Evolutionary conservation across 2,797 vertebrate genomes (phyloP).

Genomic region (Myotis vivesi): DNA sequence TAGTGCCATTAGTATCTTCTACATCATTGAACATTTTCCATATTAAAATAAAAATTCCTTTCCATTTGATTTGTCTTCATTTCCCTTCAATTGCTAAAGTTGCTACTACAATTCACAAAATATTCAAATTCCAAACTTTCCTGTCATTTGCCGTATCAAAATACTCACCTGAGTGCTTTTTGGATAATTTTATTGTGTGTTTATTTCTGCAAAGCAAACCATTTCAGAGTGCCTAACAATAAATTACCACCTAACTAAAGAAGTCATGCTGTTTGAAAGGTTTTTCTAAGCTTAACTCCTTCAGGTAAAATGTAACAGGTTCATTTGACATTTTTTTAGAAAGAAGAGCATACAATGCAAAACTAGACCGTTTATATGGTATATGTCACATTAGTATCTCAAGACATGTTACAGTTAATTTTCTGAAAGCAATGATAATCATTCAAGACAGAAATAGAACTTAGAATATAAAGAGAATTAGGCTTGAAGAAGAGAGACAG

Average conservation of each 20-base stretch:
- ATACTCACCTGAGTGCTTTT: conserved; percentile 70
- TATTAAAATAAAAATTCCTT: conserved; percentile 65
- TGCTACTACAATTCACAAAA: conserved; percentile 54
- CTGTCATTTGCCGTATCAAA: conserved; percentile 71
- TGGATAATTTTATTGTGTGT: conserved; percentile 60
- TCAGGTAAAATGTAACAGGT: conserved; percentile 55
- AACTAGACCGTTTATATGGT: conserved; percentile 27
- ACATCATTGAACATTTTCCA: conserved; percentile 65
- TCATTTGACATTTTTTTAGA: conserved; percentile 57
- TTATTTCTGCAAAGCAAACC: conserved; percentile 69
- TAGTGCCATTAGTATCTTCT: conserved; percentile 60
- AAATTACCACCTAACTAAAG: conserved; percentile 75
- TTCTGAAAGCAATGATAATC: conserved; percentile 39
- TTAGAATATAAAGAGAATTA: conserved; percentile 47
- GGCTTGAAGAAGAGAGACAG: conserved; percentile 42
- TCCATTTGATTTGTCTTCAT: conserved; percentile 68
- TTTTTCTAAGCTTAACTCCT: conserved; percentile 48
- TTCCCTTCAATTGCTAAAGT: conserved; percentile 40
- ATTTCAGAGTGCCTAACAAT: conserved; percentile 72
- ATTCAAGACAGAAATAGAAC: conserved; percentile 25
- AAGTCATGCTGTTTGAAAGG: conserved; percentile 65
- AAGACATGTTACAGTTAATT: background rate
- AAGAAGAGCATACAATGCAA: background rate
- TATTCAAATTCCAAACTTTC: conserved; percentile 62
- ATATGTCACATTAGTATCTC: conserved; percentile 35